Percentiles rank a stretch among this genome's conserved stretches.
Conservation (phyloP, 1,140 invertebrate genomes). For the Polyergus mexicanus region DNA sequence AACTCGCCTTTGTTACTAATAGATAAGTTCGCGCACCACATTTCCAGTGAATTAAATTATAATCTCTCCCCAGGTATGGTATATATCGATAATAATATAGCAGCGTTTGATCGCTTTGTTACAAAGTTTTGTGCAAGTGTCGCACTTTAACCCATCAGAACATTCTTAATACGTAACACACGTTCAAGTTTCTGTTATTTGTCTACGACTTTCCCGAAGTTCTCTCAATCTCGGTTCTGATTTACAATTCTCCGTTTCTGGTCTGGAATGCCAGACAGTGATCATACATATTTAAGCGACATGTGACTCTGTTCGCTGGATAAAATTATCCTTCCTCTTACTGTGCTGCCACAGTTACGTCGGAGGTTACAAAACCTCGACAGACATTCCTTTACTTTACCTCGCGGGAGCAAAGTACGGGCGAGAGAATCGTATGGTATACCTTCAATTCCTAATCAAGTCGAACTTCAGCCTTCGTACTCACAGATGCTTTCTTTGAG, state of each 20-base stretch:
- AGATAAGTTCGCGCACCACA: constrained; percentile 4
- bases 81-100: constrained; percentile 55
- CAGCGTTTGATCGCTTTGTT: constrained; percentile 53
- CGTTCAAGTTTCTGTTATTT: constrained; percentile 5
- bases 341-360: neutral
- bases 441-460: constrained; percentile 78
- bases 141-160: neutral
- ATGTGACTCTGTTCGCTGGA: constrained; percentile 47
- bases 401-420: neutral
- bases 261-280: constrained; percentile 37
- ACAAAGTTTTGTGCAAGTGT: constrained; percentile 66
- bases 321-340: constrained; percentile 55
- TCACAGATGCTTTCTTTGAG: constrained; percentile 25
- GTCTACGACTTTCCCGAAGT: constrained; percentile 35
- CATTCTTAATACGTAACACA: constrained; percentile 8
- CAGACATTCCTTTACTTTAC: constrained; percentile 22
- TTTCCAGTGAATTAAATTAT: constrained; percentile 67
- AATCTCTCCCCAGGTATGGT: constrained; percentile 62
- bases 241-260: constrained; percentile 71
- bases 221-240: constrained; percentile 50
- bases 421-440: constrained; percentile 42
- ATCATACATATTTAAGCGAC: constrained; percentile 75
- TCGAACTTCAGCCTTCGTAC: constrained; percentile 64
- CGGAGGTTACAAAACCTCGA: constrained; percentile 30
- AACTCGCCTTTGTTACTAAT: constrained; percentile 45